Conservation (phyloP, 2,888 invertebrate species). For the Diaphora mendica region DNA sequence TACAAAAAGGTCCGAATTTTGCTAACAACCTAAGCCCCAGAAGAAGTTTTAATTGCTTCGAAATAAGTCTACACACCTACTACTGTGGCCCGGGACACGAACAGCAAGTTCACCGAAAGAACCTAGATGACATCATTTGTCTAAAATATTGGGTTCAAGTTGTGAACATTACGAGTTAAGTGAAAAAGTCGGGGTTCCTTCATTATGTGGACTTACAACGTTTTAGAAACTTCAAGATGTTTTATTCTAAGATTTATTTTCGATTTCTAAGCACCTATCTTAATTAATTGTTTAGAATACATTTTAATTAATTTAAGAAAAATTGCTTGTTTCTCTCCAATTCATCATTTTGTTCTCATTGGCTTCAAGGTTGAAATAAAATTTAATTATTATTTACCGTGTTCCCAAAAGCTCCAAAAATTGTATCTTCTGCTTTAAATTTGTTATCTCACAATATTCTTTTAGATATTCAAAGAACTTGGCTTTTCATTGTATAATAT, state of each 20-base stretch:
- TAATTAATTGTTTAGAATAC: not conserved
- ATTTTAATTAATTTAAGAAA: not conserved
- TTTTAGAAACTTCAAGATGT: not conserved
- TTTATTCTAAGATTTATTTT: not conserved
- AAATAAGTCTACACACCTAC: conserved; percentile 68
- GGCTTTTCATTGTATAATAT: not conserved
- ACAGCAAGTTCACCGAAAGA: conserved; percentile 43
- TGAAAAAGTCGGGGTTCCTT: conserved; percentile 17
- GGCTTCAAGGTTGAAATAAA: not conserved
- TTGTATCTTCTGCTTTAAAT: not conserved
- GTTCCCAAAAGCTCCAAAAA: not conserved
- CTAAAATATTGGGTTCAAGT: conserved; percentile 56
- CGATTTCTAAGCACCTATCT: not conserved
- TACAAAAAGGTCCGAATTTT: conserved; percentile 78
- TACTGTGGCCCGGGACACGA: conserved; percentile 27
- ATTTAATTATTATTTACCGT: not conserved
- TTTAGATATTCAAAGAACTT: not conserved
- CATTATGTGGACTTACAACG: not conserved
- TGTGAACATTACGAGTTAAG: conserved; percentile 22
- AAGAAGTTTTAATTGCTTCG: conserved; percentile 81
- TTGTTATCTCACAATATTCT: not conserved
- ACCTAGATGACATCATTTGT: conserved; percentile 60
- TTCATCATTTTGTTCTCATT: not conserved
- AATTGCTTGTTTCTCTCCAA: not conserved
- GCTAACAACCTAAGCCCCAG: conserved; percentile 72